A percentile compares a stretch with the other conserved stretches of the same genome.
Conservation (phyloP, 2,113 vertebrate species). For the Ophiodon elongatus region DNA sequence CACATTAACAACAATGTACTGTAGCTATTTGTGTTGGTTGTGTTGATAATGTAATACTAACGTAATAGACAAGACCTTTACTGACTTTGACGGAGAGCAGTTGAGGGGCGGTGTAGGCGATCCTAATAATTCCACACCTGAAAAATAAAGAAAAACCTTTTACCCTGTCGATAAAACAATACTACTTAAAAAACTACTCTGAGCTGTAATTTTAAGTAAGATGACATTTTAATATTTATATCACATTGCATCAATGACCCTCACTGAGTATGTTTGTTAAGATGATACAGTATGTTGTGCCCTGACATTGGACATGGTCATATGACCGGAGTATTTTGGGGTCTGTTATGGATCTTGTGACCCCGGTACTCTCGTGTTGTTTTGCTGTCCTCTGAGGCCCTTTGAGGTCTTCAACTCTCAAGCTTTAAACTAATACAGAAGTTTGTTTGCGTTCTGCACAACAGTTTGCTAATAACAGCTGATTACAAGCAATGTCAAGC, state of each 20-base stretch:
- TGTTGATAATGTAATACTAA: neutral
- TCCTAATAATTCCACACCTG: neutral
- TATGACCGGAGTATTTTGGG: conserved; percentile 64
- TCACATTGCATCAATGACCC: neutral
- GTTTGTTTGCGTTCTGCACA: conserved; percentile 7
- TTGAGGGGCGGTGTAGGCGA: neutral
- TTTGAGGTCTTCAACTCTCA: conserved; percentile 22
- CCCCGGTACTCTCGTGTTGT: conserved; percentile 25
- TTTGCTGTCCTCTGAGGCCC: conserved; percentile 26
- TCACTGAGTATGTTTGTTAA: conserved; percentile 29
- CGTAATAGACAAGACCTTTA: conserved; percentile 9
- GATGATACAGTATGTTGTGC: conserved; percentile 7
- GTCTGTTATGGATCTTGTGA: conserved; percentile 57
- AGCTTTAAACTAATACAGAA: conserved; percentile 16
- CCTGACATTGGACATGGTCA: conserved; percentile 35
- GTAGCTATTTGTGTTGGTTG: neutral
- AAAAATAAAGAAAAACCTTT: neutral
- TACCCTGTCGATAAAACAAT: neutral
- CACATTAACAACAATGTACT: neutral
- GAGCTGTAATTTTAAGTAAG: neutral
- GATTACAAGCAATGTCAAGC: conserved; percentile 33
- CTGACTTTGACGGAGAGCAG: conserved; percentile 14
- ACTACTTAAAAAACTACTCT: neutral
- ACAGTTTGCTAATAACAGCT: conserved; percentile 18
- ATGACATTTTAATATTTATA: neutral